These are phyloP conservation scores for Stenodera caucasica DNA, from an alignment of 2,888 invertebrate genomes.

Conservation along the genomic window DNA sequence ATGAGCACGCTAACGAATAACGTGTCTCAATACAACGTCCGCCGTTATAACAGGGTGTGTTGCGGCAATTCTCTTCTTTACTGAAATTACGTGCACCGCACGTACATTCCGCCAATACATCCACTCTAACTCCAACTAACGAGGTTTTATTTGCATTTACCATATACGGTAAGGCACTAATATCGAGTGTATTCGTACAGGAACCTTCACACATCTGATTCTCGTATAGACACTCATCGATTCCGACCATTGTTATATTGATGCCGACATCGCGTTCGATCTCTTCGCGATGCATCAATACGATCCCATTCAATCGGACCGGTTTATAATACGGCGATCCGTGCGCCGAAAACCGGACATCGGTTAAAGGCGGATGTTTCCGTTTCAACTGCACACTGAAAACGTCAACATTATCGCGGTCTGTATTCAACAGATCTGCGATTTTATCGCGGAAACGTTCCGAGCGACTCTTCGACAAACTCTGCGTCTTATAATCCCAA, in stretches of 20 bases:
- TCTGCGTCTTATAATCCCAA: slow-evolving; percentile 89
- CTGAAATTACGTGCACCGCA: slow-evolving; percentile 93
- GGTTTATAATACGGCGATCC: slow-evolving; percentile 96
- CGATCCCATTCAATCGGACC: slow-evolving; percentile 90
- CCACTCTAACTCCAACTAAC: slow-evolving; percentile 92
- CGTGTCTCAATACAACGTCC: slow-evolving; percentile 93
- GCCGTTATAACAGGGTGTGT: slow-evolving; percentile 92
- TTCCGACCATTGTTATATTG: slow-evolving; percentile 96
- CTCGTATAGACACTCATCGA: slow-evolving; percentile 94
- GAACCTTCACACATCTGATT: slow-evolving; percentile 95
- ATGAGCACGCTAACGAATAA: slow-evolving; percentile 86
- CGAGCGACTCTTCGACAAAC: slow-evolving; percentile 82
- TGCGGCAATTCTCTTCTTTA: slow-evolving; percentile 85
- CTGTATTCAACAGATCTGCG: slow-evolving; percentile 81
- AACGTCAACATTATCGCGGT: slow-evolving; percentile 89
- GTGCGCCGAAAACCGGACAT: slow-evolving; percentile 92
- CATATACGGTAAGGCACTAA: slow-evolving; percentile 88
- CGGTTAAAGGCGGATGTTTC: slow-evolving; percentile 86
- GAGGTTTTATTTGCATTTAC: slow-evolving; percentile 98
- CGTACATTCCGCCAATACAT: slow-evolving; percentile 88
- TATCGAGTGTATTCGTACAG: slow-evolving; percentile 90
- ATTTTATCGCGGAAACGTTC: slow-evolving; percentile 89
- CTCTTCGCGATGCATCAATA: slow-evolving; percentile 90
- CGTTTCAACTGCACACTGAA: slow-evolving; percentile 92
- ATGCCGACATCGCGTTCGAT: slow-evolving; percentile 94